These are phyloP conservation scores for Scaptodrosophila lebanonensis DNA, from an alignment of 1,140 invertebrate species.

Conservation along the genomic window DNA sequence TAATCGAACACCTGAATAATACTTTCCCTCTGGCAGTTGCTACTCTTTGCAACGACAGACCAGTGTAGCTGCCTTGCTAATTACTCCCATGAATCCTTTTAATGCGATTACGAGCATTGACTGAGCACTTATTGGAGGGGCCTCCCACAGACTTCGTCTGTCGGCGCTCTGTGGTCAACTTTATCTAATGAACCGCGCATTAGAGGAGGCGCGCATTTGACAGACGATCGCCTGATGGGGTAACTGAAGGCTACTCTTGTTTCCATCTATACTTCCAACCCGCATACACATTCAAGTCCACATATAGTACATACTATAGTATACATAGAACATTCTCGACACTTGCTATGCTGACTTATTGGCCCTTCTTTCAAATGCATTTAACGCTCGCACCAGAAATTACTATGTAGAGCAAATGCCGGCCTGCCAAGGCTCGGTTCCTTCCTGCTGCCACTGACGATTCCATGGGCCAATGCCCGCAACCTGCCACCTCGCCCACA, in stretches of 20 bases:
- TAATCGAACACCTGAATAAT: slow-evolving; percentile 47
- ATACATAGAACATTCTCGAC: slow-evolving; percentile 4
- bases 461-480: too few species aligned
- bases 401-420: background rate
- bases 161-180: slow-evolving; percentile 51
- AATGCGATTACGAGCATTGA: slow-evolving; percentile 55
- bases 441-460: too few species aligned
- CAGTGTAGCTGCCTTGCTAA: slow-evolving; percentile 51
- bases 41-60: slow-evolving; percentile 6
- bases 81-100: slow-evolving; percentile 71
- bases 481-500: too few species aligned
- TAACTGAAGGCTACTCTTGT: slow-evolving; percentile 4
- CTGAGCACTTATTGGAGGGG: too few species aligned
- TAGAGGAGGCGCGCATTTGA: slow-evolving; percentile 33
- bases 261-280: too few species aligned
- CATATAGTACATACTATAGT: background rate
- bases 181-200: slow-evolving; percentile 68
- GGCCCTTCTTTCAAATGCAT: slow-evolving; percentile 48
- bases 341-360: slow-evolving; percentile 50
- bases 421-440: too few species aligned
- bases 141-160: too few species aligned
- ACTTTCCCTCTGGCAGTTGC: slow-evolving; percentile 10
- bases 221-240: slow-evolving; percentile 6
- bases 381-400: slow-evolving; percentile 46
- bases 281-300: too few species aligned